Percentiles rank a stretch among this genome's conserved stretches.
phyloP scores from a whole-genome alignment of 2,888 invertebrate genomes.

The Lepidonotus clava region DNA sequence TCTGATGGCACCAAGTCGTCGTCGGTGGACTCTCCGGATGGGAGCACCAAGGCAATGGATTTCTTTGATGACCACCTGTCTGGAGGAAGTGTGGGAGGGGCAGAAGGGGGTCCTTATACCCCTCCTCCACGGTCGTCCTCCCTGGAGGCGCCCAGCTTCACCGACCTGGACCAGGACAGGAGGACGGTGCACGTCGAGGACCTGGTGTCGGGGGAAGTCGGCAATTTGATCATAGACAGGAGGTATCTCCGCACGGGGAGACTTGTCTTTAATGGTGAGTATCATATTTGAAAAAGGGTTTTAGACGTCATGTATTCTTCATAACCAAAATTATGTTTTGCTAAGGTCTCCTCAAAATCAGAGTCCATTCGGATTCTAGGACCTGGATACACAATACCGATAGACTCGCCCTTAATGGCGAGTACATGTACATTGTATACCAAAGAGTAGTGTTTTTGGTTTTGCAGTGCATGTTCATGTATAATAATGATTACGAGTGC shows the following conservation, averaged over 20 bases:
- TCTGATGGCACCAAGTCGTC: constrained; percentile 15
- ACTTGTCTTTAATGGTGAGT: constrained; percentile 24
- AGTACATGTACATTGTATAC: no score
- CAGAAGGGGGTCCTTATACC: no score
- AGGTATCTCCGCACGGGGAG: neutral
- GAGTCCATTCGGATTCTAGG: no score
- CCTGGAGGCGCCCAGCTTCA: neutral
- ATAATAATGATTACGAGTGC: no score
- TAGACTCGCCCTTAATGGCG: no score
- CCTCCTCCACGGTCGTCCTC: neutral
- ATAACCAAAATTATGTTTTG: no score
- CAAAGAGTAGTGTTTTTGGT: no score
- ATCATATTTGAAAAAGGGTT: no score
- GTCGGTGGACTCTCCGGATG: neutral
- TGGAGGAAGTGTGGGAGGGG: neutral
- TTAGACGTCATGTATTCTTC: no score
- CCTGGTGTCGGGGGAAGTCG: neutral
- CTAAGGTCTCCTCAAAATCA: no score
- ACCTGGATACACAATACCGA: no score
- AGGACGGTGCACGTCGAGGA: neutral
- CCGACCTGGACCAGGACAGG: neutral
- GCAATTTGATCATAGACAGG: neutral
- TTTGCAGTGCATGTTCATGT: no score
- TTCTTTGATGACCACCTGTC: neutral
- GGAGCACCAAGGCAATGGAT: neutral